A percentile compares a stretch with the other conserved stretches of the same genome.
phyloP scores from a whole-genome alignment of 2,888 invertebrate species.

The Synergus laeviventris region DNA sequence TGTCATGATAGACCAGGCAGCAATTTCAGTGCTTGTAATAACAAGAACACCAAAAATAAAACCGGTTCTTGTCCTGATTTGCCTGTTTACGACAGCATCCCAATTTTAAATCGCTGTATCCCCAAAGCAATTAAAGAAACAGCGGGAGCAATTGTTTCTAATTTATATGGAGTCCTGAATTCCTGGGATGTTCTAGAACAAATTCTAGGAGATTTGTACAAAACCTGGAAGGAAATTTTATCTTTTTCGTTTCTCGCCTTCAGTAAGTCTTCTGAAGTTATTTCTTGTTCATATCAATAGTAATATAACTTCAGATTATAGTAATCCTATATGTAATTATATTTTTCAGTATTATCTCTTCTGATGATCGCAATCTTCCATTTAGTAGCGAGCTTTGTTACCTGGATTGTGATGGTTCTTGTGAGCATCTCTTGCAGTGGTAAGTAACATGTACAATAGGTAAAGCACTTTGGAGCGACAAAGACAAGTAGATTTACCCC shows the following conservation, averaged over 20 bases:
- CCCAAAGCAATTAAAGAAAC: slow-evolving; percentile 85
- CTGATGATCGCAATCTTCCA: slow-evolving; percentile 90
- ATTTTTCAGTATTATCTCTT: slow-evolving; percentile 85
- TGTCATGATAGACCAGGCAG: slow-evolving; percentile 80
- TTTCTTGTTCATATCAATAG: not conserved
- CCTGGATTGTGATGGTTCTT: slow-evolving; percentile 91
- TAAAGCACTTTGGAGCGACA: no score
- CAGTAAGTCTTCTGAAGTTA: slow-evolving; percentile 76
- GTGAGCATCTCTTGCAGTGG: slow-evolving; percentile 87
- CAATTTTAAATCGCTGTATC: slow-evolving; percentile 92
- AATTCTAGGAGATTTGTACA: slow-evolving; percentile 91
- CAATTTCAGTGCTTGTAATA: slow-evolving; percentile 70
- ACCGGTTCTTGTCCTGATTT: slow-evolving; percentile 79
- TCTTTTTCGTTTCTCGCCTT: slow-evolving; percentile 88
- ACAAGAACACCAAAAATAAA: slow-evolving; percentile 70
- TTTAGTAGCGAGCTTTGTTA: slow-evolving; percentile 88
- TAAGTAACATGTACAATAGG: slow-evolving; percentile 65
- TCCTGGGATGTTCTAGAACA: slow-evolving; percentile 93
- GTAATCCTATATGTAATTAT: slow-evolving; percentile 1
- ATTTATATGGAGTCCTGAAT: slow-evolving; percentile 89
- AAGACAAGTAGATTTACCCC: no score
- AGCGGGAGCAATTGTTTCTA: slow-evolving; percentile 80
- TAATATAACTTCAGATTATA: not conserved
- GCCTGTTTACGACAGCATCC: slow-evolving; percentile 87
- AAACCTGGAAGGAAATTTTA: slow-evolving; percentile 91